A percentile compares a stretch with the other conserved stretches of the same genome.
phyloP scores from a whole-genome alignment of 2,888 invertebrate genomes.

The Drymonia ruficornis region DNA sequence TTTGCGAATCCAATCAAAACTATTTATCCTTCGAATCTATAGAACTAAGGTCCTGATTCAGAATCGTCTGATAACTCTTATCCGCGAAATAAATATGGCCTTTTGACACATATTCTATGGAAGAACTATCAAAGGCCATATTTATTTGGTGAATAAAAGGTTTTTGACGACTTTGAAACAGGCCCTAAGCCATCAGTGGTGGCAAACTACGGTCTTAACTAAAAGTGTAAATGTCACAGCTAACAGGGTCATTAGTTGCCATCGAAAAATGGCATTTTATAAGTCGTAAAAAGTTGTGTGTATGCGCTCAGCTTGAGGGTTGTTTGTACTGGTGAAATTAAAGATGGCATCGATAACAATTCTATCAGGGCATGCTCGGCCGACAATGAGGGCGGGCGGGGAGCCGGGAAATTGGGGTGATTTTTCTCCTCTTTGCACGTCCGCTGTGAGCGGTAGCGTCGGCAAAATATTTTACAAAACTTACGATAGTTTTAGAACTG shows the following conservation, averaged over 20 bases:
- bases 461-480: constrained; percentile 29
- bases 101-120: too few relatives aligned
- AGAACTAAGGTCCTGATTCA: too few relatives aligned
- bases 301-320: constrained; percentile 28
- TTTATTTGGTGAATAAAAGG: too few relatives aligned
- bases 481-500: constrained; percentile 5
- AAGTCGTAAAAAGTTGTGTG: constrained; percentile 10
- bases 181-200: too few relatives aligned
- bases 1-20: constrained; percentile 34
- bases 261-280: not conserved
- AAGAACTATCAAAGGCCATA: too few relatives aligned
- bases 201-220: too few relatives aligned
- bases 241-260: too few relatives aligned
- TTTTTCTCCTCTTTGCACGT: constrained; percentile 76
- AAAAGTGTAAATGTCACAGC: not conserved
- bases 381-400: constrained; percentile 67
- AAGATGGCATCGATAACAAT: constrained; percentile 86
- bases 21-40: not conserved
- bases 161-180: too few relatives aligned
- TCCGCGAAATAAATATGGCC: too few relatives aligned
- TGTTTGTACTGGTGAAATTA: constrained; percentile 82
- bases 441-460: constrained; percentile 51
- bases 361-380: constrained; percentile 77
- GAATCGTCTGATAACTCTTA: too few relatives aligned
- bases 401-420: constrained; percentile 80